Conservation (phyloP, 2,888 invertebrate genomes). For the Ophioninae sp. region DNA sequence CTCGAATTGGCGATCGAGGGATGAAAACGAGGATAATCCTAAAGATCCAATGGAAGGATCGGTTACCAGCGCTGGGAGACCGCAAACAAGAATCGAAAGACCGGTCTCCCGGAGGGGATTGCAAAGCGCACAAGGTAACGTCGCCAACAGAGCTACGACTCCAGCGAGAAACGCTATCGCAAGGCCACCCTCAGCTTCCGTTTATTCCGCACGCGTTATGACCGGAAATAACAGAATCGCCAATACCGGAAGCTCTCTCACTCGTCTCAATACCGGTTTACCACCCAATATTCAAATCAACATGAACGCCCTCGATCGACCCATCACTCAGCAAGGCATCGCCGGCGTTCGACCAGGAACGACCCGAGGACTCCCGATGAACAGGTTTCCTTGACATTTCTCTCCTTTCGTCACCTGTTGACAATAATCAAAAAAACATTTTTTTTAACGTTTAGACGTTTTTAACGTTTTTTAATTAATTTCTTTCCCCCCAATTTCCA, state of each 20-base stretch:
- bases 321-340: constrained; percentile 91
- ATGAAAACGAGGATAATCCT: constrained; percentile 40
- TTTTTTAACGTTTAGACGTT: not conserved
- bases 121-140: constrained; percentile 65
- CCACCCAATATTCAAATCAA: constrained; percentile 67
- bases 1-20: constrained; percentile 70
- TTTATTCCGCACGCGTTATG: constrained; percentile 68
- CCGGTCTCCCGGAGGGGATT: constrained; percentile 76
- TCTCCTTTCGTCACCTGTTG: not conserved
- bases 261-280: constrained; percentile 70
- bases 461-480: no score
- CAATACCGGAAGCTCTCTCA: constrained; percentile 61
- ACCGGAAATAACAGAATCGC: constrained; percentile 67
- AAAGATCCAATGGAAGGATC: constrained; percentile 47
- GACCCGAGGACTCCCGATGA: constrained; percentile 81
- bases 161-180: constrained; percentile 69
- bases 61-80: constrained; percentile 64
- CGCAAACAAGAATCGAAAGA: constrained; percentile 65
- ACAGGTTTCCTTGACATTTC: constrained; percentile 67
- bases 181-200: constrained; percentile 74
- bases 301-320: constrained; percentile 85
- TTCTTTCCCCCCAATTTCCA: no score
- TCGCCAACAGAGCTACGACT: constrained; percentile 68
- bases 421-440: no score
- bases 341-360: constrained; percentile 87